phyloP scores from a whole-genome alignment of 2,113 vertebrate species.

The Thymallus thymallus region DNA sequence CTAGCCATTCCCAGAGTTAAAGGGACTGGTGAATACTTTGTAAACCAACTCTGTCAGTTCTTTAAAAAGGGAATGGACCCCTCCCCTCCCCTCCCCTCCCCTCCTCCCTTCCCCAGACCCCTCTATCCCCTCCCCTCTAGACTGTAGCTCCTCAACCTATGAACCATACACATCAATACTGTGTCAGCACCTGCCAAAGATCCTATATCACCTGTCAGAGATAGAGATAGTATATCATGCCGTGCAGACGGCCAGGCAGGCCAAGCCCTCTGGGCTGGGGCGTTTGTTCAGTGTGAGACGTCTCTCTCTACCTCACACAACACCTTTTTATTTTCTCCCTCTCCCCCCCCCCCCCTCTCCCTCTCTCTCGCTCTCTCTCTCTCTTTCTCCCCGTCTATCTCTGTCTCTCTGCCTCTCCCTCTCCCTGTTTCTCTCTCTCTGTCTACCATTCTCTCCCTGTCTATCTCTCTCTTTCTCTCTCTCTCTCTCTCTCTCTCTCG shows the following conservation, averaged over 20 bases:
- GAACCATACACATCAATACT: slow-evolving; percentile 50
- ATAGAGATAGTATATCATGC: slow-evolving; percentile 50
- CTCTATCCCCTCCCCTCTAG: slow-evolving; percentile 18
- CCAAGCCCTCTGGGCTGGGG: slow-evolving; percentile 41
- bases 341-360: slow-evolving; percentile 20
- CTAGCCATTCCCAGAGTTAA: slow-evolving; percentile 13
- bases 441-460: not conserved
- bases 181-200: slow-evolving; percentile 31
- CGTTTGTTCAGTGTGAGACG: slow-evolving; percentile 24
- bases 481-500: not conserved
- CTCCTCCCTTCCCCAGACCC: not conserved
- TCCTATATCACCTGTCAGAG: slow-evolving; percentile 51
- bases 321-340: slow-evolving; percentile 8
- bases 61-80: slow-evolving; percentile 27
- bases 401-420: slow-evolving; percentile 4
- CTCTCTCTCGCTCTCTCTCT: not conserved
- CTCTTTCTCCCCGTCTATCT: slow-evolving; percentile 8
- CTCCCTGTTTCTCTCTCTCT: slow-evolving; percentile 43
- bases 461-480: slow-evolving; percentile 7
- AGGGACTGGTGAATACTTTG: slow-evolving; percentile 46
- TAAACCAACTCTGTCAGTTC: slow-evolving; percentile 49
- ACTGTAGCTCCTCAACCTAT: slow-evolving; percentile 50
- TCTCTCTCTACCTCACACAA: slow-evolving; percentile 45
- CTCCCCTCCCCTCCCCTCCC: not conserved
- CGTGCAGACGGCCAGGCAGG: slow-evolving; percentile 40